Base-by-base conservation (phyloP, 2,888 invertebrate genomes). In the Cerastoderma edule region DNA sequence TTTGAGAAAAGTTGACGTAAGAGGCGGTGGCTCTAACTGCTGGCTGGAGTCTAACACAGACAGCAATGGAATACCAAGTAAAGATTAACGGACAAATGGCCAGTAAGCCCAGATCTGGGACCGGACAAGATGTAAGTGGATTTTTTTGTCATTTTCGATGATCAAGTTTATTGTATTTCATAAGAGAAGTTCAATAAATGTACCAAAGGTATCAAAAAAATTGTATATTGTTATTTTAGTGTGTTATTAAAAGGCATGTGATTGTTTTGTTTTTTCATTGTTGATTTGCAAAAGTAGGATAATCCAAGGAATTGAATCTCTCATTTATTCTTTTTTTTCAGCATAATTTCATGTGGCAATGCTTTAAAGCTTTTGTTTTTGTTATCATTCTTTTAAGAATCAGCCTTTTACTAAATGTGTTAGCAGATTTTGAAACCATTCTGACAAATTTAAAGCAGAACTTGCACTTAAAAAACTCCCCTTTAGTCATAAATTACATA, bases 51-150 rank as follows among this genome's bases (percentile, higher is more conserved):
- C 3, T 5, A 32, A 6, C 4, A 60, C n/a, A 1, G 60, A 50
- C n/a, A 10, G 67, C 33, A 6, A 81, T 81, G 81, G 81, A 81
- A 32, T 81, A 81, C 63, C 75, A 75, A 24, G 81, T 81, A 13
- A 66, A 81, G 48, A 56, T 81, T 6, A 78, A 78, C 68, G 81
- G 81, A 27, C 81, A 81, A 66, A 78, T 77, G 81, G 67, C 70
- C 6, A 46, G 57, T 22, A 50, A 67, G 13, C 72, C 77, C 8
- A 65, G 65, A 22, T 60, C 69, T 22, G 73, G 74, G 30, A 75
- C 74, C 33, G 67, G 57, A 24, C 27, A 32, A 48, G 68, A 60
- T 53, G 60, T 60, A 32, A 60, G 60, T 60, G 27, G 53, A 8
- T 2, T 22, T 16, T 22, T 27, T 54, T 54, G 22, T 19, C 5